Evolutionary conservation across 2,797 vertebrate genomes (phyloP), one percentile per base, ranked within the genome.

Genomic region (Erethizon dorsatum): DNA sequence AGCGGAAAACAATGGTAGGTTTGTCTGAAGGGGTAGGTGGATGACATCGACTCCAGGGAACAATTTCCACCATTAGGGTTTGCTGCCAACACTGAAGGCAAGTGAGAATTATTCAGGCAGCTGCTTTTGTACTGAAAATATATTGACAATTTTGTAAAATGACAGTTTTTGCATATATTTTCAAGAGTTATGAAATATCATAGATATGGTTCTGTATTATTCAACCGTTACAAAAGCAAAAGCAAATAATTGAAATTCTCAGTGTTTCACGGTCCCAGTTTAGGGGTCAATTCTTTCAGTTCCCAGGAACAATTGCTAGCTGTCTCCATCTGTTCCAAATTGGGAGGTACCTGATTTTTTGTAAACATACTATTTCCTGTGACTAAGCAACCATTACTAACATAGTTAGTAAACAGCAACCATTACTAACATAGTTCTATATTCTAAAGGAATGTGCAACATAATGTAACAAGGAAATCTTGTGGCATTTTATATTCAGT

Each of bases 181-280:
- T 80, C 14, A 67, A 59, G 57, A 45, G 24, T 73, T 31, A 85
- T 45, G 71, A 89, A 96, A 73, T 83, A 47, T 57, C 59, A 63
- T 17, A 45, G 6, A 65, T 20, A 12, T 52, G 52, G 61, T 86
- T 86, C 4, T 50, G 1, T 94, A 85, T 88, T 75, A 86, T 84
- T 56, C n/a, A 91, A 1, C 69, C 75, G 26, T 86, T 9, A 47
- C 17, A 77, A 18, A 86, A 63, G 20, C 2, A 80, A 96, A 94
- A 41, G 41, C n/a, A 86, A 54, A 5, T 94, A 52, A 87, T 13
- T 94, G 52, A 95, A 94, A 84, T 83, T 61, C 47, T 91, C 6
- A 56, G 33, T 56, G 6, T 93, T 94, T 84, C 33, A 95, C 13
- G 24, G 50, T 7, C 59, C 2, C 54, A 67, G 22, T 2, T 82